These are phyloP conservation scores for Heliconius aoede DNA, from an alignment of 2,888 invertebrate species.

Conservation along the genomic window DNA sequence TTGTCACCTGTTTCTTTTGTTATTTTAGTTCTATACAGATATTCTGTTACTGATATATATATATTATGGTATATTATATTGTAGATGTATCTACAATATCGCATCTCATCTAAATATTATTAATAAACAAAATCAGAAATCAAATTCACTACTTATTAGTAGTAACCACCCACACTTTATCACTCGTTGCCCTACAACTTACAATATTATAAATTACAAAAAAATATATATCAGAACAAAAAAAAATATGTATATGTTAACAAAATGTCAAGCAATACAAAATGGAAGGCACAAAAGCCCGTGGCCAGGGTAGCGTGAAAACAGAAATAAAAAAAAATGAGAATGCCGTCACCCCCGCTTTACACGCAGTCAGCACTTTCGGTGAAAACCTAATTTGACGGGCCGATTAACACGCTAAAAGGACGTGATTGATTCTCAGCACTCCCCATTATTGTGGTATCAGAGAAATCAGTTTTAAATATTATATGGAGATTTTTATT, in stretches of 20 bases:
- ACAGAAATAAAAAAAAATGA: slow-evolving; percentile 67
- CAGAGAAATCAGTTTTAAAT: slow-evolving; percentile 23
- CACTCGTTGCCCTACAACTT: neutral
- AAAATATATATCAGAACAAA: slow-evolving; percentile 35
- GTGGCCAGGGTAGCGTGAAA: slow-evolving; percentile 66
- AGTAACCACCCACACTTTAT: neutral
- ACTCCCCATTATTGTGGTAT: slow-evolving; percentile 34
- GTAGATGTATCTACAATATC: too few species aligned
- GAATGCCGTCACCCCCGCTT: slow-evolving; percentile 66
- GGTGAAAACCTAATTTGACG: slow-evolving; percentile 82
- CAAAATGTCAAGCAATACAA: slow-evolving; percentile 53
- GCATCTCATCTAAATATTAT: neutral
- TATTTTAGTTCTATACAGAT: too few species aligned
- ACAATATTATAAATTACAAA: slow-evolving; percentile 29
- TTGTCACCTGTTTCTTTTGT: too few species aligned
- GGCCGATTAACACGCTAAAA: slow-evolving; percentile 72
- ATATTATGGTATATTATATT: too few species aligned
- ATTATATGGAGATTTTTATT: neutral
- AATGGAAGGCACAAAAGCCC: slow-evolving; percentile 51
- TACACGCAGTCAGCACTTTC: slow-evolving; percentile 79
- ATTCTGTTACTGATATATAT: too few species aligned
- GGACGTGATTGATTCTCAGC: slow-evolving; percentile 49
- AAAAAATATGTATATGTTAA: neutral
- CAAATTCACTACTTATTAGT: neutral
- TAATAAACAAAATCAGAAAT: neutral